Base-by-base conservation (phyloP, 2,888 invertebrate species). In the Polymixis flavicincta region DNA sequence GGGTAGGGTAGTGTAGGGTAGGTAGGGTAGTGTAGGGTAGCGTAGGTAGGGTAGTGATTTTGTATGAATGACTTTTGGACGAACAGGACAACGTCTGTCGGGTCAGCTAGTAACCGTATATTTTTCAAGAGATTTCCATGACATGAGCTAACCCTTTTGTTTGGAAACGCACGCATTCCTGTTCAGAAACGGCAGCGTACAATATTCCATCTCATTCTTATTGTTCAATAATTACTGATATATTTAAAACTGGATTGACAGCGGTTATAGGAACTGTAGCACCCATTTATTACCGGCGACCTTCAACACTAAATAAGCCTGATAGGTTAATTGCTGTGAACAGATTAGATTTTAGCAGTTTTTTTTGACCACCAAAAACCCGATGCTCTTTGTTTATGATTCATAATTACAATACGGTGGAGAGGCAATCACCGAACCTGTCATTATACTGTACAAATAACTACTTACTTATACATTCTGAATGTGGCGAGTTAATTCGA, bases 361-460 rank as follows among this genome's bases (percentile, higher is more conserved):
- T 96, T 93, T 93, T 89, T 86, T 78, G 82, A 87, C 84, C 86
- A 89, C 88, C 87, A 90, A 90, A 92, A 92, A 89, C 90, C 71
- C 89, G 90, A 89, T 90, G 90, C 91, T 92, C 93, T 93, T 94
- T 95, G 95, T 96, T 95, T 95, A 95, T 94, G 94, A 94, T 94
- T 93, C 94, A 93, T 96, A 96, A 96, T 96, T 96, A 96, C 93
- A 93, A 95, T 92, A 91, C 92, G 90, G 88, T 90, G 91, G 90
- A 91, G 91, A 95, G 91, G 91, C 95, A 95, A 96, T 96, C 95
- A 94, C 92, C 92, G 74, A 93, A 93, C 96, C 96, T 92, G 93
- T 95, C 94, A 96, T 96, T 96, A 96, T 92, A 89, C 89, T 95
- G 92, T 94, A 92, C 95, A 96, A 96, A 96, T 96, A 96, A 95